Evolutionary conservation across 2,113 vertebrate genomes (phyloP), one percentile per base, ranked within the genome.

Genomic region (Hucho hucho): DNA sequence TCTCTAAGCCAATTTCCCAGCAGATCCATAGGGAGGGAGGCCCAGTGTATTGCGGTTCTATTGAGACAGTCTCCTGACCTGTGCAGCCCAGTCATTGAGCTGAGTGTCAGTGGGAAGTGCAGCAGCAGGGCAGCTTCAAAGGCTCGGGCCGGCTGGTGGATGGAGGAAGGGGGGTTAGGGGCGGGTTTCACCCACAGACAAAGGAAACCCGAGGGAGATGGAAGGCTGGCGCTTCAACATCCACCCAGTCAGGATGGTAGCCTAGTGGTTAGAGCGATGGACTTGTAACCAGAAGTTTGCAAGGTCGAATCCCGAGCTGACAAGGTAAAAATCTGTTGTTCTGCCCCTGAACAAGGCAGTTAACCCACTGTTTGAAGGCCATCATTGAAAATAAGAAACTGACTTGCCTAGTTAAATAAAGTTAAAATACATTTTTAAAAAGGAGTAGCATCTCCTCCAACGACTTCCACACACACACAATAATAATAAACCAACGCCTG

Each of bases 141-240:
- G 47, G 13, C 20, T 24, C 24, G 14, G 13, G 13, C 16, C 11
- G 70, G 22, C 59, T 72, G 80, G 70, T 75, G 20, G 11, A 49
- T 81, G 73, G 53, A 56, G 75, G 43, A 24, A 28, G 63, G 25
- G 46, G 69, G 47, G 68, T 20, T 7, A 75, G 70, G 83, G 85
- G 86, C 43, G 83, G 83, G 81, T 75, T 87, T 88, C 83, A 78
- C 83, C 74, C 43, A 63, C 79, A 89, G 87, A 91, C 89, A 91
- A 91, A 91, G 87, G 76, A 79, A 88, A 78, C 83, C 58, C 70
- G 64, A 72, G 81, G 84, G 83, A 86, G 83, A 86, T 81, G 83
- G 78, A 58, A 79, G 79, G 83, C 84, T 73, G 85, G 84, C 16
- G 81, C 85, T 86, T 76, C 74, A 81, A 76, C 68, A 25, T 74